These are phyloP conservation scores for Pteronotus mesoamericanus DNA, from an alignment of 2,797 vertebrate genomes.

Conservation along the genomic window DNA sequence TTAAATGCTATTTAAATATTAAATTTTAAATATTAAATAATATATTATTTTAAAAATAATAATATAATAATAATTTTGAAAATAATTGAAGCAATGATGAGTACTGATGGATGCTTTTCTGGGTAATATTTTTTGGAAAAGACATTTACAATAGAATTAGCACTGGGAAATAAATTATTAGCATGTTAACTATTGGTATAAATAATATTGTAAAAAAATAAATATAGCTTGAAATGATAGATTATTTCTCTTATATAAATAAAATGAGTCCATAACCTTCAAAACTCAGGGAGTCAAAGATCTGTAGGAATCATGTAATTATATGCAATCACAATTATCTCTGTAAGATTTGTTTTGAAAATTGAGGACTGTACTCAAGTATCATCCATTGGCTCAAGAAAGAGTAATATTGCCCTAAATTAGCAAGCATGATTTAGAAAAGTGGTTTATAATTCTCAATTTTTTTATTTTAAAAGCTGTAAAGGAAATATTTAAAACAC, in stretches of 20 bases:
- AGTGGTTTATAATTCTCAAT: not conserved
- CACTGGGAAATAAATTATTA: not conserved
- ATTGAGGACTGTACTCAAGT: not conserved
- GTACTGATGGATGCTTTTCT: not conserved
- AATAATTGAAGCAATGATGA: not conserved
- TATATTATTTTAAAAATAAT: not conserved
- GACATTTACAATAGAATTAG: not conserved
- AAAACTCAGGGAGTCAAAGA: not conserved
- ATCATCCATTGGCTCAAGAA: not conserved
- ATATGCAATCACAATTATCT: not conserved
- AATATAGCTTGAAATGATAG: not conserved
- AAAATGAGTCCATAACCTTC: not conserved
- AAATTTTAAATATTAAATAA: not conserved
- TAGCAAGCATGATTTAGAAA: not conserved
- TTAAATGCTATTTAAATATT: not conserved
- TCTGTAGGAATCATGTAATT: not conserved
- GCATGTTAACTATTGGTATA: not conserved
- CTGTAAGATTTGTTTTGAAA: not conserved
- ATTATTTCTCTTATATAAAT: not conserved
- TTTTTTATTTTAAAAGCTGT: not conserved
- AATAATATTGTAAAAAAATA: not conserved
- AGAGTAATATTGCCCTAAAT: not conserved
- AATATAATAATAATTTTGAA: not conserved
- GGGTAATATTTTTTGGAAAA: not conserved
- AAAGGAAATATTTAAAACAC: not conserved